Evolutionary conservation across 2,113 vertebrate genomes (phyloP), one percentile per base, ranked within the genome.

Genomic region (Colossoma macropomum): DNA sequence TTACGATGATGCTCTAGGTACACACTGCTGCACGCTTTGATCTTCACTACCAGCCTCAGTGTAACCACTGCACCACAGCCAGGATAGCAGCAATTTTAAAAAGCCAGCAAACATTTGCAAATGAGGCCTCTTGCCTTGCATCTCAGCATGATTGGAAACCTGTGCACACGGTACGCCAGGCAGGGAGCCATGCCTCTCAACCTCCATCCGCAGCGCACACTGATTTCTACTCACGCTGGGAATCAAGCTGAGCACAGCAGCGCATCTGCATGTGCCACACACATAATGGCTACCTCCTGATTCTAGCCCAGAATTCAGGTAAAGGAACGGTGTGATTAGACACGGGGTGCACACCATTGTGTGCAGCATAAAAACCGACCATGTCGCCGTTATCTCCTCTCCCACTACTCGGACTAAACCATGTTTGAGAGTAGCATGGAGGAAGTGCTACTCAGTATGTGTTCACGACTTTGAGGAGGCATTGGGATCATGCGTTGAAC

Each of bases 251-350:
- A 5, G 38, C 63, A 12, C 13, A 34, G 54, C 41, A 75, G 56
- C 59, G 63, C 5, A 79, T 32, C 72, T 82, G 83, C 83, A 23
- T 81, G 65, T 34, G 34, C 38, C 13, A 41, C 21, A 32, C 21
- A 54, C 63, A 80, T 84, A 86, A 87, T 79, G 38, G 74, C 68
- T 41, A 38, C 66, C 27, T 84, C 15, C 79, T 73, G 60, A 70
- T 77, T 34, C 62, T 73, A 5, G 8, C 19, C 23, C 28, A 45
- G 69, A 68, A 76, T 81, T 77, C 60, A 78, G 71, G 48, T 50
- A 63, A 85, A 75, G 62, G 10, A 83, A 9, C 69, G 41, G 41
- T 78, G 62, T 79, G 79, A 85, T 85, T 84, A 86, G 59, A 84
- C 27, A 32, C 8, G 23, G 17, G 23, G 38, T 10, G 48, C 52